Evolutionary conservation across 2,888 invertebrate genomes (phyloP).

Genomic region (Nemapogon koenigi): DNA sequence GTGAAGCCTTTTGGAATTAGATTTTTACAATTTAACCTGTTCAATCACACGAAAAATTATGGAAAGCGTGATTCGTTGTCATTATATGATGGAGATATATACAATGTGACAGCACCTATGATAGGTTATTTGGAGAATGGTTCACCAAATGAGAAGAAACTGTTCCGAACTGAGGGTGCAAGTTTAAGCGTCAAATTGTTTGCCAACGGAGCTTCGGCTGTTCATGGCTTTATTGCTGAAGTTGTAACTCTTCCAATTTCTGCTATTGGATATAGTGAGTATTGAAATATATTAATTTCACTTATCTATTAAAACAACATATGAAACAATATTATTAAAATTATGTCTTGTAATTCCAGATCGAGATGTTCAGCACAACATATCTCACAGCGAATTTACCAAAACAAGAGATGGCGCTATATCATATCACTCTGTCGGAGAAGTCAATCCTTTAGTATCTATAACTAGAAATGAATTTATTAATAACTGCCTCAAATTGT

Average conservation of each 20-base stretch:
- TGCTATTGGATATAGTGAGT: constrained; percentile 87
- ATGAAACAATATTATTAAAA: no score
- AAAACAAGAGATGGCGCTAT: constrained; percentile 89
- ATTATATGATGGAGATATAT: constrained; percentile 92
- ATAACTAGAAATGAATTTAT: constrained; percentile 86
- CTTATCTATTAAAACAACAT: no score
- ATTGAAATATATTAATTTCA: constrained; percentile 14
- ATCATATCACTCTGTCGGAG: constrained; percentile 89
- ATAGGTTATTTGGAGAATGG: constrained; percentile 78
- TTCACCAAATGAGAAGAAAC: constrained; percentile 72
- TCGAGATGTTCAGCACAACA: constrained; percentile 89
- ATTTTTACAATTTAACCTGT: constrained; percentile 89
- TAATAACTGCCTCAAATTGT: constrained; percentile 86
- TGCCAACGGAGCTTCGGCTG: constrained; percentile 93
- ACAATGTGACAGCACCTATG: constrained; percentile 78
- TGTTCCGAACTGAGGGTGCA: constrained; percentile 77
- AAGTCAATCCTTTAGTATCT: constrained; percentile 90
- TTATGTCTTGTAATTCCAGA: constrained; percentile 69
- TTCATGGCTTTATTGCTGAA: constrained; percentile 97
- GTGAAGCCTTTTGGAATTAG: constrained; percentile 91
- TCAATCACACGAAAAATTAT: constrained; percentile 82
- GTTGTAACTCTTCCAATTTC: constrained; percentile 94
- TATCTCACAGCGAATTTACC: constrained; percentile 80
- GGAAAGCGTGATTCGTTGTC: constrained; percentile 85
- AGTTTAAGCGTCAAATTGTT: constrained; percentile 90